Evolutionary conservation across 2,888 invertebrate genomes (phyloP), one percentile per base, ranked within the genome.

Genomic region (Rugalucina vietnamica): DNA sequence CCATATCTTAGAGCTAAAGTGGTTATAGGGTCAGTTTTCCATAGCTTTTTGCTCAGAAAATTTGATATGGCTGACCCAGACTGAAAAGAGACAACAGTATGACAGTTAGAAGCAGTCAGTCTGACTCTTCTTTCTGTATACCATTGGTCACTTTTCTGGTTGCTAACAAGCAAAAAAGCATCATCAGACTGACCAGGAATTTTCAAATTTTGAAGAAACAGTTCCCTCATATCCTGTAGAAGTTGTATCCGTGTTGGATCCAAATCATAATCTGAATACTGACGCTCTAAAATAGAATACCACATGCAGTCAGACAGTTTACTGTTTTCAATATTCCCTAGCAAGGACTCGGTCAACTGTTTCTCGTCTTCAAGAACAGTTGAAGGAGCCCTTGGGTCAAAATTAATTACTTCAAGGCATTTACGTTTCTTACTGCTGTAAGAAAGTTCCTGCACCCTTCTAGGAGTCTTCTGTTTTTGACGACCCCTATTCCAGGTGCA

Each of bases 331-430:
- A 75, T 3, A 36, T n/a, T 36, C 49, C 57, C 1, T 5, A 75
- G 34, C 12, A 57, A 57, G 24, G 36, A 8, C 29, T 57, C 57
- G 4, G 29, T 34, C 34, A 75, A n/a, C 32, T 57, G 57, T n/a
- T n/a, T n/a, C 18, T 32, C n/a, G 10, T 29, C 37, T 18, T 32
- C 34, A 10, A 36, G 1, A 14, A 75, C 57, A n/a, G 57, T 75
- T 29, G 75, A 75, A 36, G 75, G 60, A 32, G 75, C 54, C n/a
- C 75, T 54, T 57, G 75, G 34, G 36, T 75, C 75, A 57, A 75
- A 75, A 37, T 49, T 54, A 21, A 75, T 57, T 1, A 75, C 34
- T 21, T 75, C 37, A 12, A 18, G 39, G 21, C 27, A 24, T 72
- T 72, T 72, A 27, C 72, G 72, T 24, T 72, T 72, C 24, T 72